Evolutionary conservation across 92 coral and sea anemone species (phyloP).

Genomic region (Zoanthus gigantus): DNA sequence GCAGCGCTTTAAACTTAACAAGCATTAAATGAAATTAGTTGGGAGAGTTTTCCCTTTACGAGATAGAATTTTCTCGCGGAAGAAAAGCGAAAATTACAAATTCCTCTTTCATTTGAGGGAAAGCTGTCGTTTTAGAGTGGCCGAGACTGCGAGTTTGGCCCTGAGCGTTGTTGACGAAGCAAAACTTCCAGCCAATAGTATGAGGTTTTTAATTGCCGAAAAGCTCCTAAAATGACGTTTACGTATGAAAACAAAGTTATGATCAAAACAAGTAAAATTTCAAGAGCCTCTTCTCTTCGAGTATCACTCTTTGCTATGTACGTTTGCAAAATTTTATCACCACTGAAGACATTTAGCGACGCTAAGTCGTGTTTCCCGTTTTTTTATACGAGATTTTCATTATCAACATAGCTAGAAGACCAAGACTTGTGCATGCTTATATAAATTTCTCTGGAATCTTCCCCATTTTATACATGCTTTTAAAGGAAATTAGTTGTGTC

Average conservation of each 20-base stretch:
- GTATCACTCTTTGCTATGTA: no score
- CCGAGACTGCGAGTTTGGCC: neutral
- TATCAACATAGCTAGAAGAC: neutral
- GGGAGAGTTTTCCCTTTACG: neutral
- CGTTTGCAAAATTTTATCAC: neutral
- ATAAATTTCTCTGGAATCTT: neutral
- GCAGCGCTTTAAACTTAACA: neutral
- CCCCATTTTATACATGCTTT: neutral
- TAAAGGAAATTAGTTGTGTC: neutral
- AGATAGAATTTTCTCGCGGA: neutral
- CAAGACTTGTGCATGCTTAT: neutral
- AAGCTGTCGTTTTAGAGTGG: neutral
- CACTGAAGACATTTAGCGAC: neutral
- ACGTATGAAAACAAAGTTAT: neutral
- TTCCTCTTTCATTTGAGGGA: neutral
- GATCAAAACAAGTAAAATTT: neutral
- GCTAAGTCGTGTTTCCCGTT: neutral
- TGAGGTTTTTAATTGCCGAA: neutral
- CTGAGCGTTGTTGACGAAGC: neutral
- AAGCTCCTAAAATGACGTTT: neutral
- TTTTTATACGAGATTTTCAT: neutral
- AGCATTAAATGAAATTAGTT: neutral
- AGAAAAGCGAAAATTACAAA: neutral
- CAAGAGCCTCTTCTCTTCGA: neutral
- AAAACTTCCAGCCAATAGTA: neutral